Evolutionary conservation across 2,797 vertebrate genomes (phyloP).

Genomic region (Macropodus opercularis): DNA sequence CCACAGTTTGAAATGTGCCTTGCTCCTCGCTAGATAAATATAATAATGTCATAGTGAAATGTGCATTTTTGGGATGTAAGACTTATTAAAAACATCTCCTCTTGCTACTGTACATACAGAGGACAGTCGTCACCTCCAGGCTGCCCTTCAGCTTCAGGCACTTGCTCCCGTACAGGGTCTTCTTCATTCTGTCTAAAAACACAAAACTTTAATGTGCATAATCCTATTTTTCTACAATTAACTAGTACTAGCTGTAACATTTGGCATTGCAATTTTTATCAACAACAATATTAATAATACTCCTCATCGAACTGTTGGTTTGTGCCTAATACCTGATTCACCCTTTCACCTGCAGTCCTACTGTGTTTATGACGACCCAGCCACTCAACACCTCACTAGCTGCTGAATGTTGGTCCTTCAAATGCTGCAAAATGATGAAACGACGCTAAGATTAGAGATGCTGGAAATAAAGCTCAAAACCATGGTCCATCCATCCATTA

Average conservation of each 20-base stretch:
- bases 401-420: too few species aligned
- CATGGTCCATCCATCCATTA: too few species aligned
- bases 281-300: too few species aligned
- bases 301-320: too few species aligned
- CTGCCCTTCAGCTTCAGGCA: background rate
- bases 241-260: background rate
- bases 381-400: too few species aligned
- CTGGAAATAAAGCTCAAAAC: too few species aligned
- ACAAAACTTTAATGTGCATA: background rate
- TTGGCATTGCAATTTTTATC: background rate
- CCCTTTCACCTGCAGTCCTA: too few species aligned
- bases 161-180: background rate
- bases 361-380: too few species aligned
- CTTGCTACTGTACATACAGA: too few species aligned
- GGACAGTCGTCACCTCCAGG: background rate
- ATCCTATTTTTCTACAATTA: background rate
- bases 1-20: constrained; percentile 63
- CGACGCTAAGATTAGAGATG: too few species aligned
- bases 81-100: constrained; percentile 17
- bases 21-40: constrained; percentile 55
- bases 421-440: too few species aligned
- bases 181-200: background rate
- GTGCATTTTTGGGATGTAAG: constrained; percentile 15
- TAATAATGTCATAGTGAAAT: constrained; percentile 22
- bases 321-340: too few species aligned